Evolutionary conservation across 2,888 invertebrate species (phyloP).

Genomic region (Chaitophorus viminalis): DNA sequence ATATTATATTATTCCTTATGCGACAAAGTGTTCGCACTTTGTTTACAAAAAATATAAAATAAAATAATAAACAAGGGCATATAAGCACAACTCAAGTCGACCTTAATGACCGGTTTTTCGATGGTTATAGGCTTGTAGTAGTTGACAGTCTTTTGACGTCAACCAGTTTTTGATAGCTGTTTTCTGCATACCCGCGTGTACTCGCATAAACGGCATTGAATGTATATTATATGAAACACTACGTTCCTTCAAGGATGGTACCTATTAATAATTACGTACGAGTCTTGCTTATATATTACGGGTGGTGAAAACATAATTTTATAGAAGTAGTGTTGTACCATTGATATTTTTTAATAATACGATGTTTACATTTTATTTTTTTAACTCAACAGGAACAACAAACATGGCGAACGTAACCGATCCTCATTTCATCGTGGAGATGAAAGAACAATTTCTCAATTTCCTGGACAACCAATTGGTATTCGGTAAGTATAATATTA

Average conservation of each 20-base stretch:
- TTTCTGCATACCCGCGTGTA: background rate
- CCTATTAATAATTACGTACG: too few relatives aligned
- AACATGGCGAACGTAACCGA: slow-evolving; percentile 22
- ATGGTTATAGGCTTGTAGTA: background rate
- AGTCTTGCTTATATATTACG: too few relatives aligned
- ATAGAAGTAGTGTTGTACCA: background rate
- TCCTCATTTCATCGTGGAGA: background rate
- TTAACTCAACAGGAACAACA: background rate
- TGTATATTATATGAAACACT: background rate
- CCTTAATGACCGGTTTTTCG: slow-evolving; percentile 15
- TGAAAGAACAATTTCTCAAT: slow-evolving; percentile 1
- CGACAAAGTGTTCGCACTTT: background rate
- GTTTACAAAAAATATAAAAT: background rate
- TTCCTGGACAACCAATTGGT: slow-evolving; percentile 40
- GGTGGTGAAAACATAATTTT: too few relatives aligned
- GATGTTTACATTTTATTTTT: background rate
- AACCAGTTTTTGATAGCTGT: slow-evolving; percentile 17
- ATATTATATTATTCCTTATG: too few relatives aligned
- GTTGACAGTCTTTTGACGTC: background rate
- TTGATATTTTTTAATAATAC: background rate
- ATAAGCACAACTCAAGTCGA: background rate
- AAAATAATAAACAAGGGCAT: background rate
- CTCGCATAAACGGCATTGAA: background rate
- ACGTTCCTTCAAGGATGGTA: background rate
- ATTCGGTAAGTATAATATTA: slow-evolving; percentile 40